phyloP scores from a whole-genome alignment of 2,797 vertebrate genomes.

The Melanotaenia nigrans region DNA sequence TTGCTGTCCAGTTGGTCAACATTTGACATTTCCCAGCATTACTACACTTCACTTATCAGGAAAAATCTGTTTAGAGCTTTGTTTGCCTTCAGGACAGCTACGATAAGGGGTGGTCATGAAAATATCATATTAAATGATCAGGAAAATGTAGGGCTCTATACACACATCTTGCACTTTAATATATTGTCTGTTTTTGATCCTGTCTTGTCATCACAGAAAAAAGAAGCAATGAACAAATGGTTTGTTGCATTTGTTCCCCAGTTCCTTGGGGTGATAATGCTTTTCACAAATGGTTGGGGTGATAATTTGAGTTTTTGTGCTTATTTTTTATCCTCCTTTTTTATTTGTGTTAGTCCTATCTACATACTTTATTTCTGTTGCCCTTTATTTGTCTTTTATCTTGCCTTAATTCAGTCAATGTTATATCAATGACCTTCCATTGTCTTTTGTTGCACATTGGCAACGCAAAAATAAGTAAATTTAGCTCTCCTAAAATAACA shows the following conservation, averaged over 20 bases:
- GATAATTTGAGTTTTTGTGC: not conserved
- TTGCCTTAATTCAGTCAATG: not conserved
- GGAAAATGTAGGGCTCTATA: not conserved
- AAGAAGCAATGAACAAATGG: not conserved
- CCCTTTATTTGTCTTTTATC: not conserved
- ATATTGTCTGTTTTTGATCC: not conserved
- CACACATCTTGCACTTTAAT: not conserved
- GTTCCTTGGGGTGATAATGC: not conserved
- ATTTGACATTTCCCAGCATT: not conserved
- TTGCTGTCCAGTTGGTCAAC: no score
- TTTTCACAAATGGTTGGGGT: not conserved
- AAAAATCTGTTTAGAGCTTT: not conserved
- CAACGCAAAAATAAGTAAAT: not conserved
- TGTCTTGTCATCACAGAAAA: not conserved
- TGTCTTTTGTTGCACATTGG: not conserved
- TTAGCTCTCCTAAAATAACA: not conserved
- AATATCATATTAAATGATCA: not conserved
- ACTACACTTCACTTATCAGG: not conserved
- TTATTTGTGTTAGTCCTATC: not conserved
- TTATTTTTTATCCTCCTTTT: not conserved
- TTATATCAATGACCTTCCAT: not conserved
- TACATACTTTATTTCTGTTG: not conserved
- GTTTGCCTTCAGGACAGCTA: not conserved
- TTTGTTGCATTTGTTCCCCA: not conserved
- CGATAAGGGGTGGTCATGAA: not conserved